Base-by-base conservation (phyloP, 2,888 invertebrate genomes). In the Thera obeliscata region DNA sequence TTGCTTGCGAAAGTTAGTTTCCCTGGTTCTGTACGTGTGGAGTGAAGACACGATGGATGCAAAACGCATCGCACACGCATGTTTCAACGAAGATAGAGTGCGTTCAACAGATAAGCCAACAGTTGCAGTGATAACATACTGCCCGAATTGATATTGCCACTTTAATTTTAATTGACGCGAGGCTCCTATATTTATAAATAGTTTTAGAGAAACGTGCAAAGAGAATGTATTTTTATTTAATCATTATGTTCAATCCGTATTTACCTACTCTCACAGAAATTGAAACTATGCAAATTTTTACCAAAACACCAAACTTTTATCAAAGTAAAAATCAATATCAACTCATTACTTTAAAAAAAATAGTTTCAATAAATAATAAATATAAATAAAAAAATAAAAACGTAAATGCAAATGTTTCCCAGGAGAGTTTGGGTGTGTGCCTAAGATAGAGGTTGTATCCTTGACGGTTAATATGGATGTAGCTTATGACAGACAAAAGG, bases 1-100 rank as follows among this genome's bases (percentile, higher is more conserved):
- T 81, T 74, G 85, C 88, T 92, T 90, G 91, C 93, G 90, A 92
- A 93, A 91, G 87, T 89, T 74, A 77, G 71, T 74, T 74, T 80
- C 84, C 82, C 85, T 78, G 78, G 72, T 73, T 76, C 72, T 76
- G 73, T 75, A 89, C 89, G 88, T 89, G 90, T 85, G 80, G 75
- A 70, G 76, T 84, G 81, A 77, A 72, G 76, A 70, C 77, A 75
- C 75, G 84, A 87, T 87, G 65, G 87, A 86, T 88, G 62, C 65
- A 72, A 92, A 92, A 90, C 86, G 87, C 87, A 88, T 84, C 77
- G 74, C 81, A 76, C 86, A 89, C 88, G 87, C 90, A 88, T 89
- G 85, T 85, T 85, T 83, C 84, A 81, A 81, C 82, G 83, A 78
- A 84, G 93, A 92, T 93, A 93, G 82, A 83, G 80, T 86, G 87